A percentile compares a stretch with the other conserved stretches of the same genome.
Conservation (phyloP, 2,888 invertebrate genomes). For the Latrodectus elegans region DNA sequence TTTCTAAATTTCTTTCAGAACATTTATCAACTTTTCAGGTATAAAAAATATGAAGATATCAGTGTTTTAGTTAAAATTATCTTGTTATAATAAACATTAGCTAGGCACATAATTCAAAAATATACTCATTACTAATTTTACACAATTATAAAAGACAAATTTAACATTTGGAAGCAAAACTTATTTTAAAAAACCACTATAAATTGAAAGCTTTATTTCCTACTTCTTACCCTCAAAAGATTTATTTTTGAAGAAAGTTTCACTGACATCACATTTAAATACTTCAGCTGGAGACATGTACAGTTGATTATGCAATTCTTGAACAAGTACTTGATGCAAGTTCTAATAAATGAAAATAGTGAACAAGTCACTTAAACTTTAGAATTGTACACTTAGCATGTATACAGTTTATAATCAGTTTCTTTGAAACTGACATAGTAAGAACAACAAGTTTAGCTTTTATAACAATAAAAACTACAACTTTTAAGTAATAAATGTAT, state of each 20-base stretch:
- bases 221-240: conserved; percentile 19
- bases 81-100: too few species aligned
- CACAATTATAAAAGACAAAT: too few species aligned
- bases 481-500: too few species aligned
- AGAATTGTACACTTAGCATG: background rate
- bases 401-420: background rate
- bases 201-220: background rate
- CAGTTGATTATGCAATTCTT: conserved; percentile 83
- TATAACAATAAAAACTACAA: background rate
- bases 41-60: too few species aligned
- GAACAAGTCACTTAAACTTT: background rate
- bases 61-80: too few species aligned
- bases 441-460: background rate
- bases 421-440: background rate
- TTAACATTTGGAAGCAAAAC: too few species aligned
- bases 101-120: too few species aligned
- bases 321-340: conserved; percentile 82
- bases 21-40: too few species aligned
- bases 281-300: conserved; percentile 77
- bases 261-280: conserved; percentile 22
- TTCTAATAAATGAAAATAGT: conserved; percentile 76
- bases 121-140: too few species aligned
- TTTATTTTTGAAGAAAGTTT: background rate
- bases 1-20: too few species aligned
- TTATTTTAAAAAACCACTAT: background rate